Evolutionary conservation across 2,888 invertebrate species (phyloP), one percentile per base, ranked within the genome.

Genomic region (Lepetodrilus schrolli): DNA sequence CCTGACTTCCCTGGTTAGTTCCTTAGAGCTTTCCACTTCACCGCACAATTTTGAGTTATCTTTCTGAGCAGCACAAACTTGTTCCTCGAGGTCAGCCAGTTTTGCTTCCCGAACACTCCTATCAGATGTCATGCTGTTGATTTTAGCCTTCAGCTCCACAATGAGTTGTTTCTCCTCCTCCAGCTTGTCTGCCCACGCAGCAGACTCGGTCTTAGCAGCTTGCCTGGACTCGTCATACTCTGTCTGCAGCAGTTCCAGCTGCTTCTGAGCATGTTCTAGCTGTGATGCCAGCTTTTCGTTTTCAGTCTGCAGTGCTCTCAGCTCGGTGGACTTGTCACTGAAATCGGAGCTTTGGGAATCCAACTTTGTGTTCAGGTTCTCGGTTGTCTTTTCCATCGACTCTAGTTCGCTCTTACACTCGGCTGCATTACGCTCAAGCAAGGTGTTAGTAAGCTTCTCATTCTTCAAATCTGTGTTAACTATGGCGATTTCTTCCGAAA

Each of bases 381-480:
- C 38, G 7, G 21, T 37, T 34, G 51, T 34, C 23, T 20, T 49
- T 8, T 66, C 26, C 38, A 73, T 43, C 36, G 65, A 68, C 20
- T 73, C 66, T n/a, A 74, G 13, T 38, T 74, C 50, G 20, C 50
- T 58, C 20, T 48, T 70, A 37, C 74, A 51, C 50, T 78, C 79
- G 13, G 74, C 74, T 17, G 76, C 34, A 8, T 73, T 72, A 30
- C 74, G 65, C 69, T 72, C 68, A 13, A 65, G 21, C n/a, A 49
- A 51, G 13, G 66, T 30, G 17, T 74, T 72, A 4, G 38, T 49
- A 10, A 37, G 43, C 8, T 69, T 47, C 20, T 68, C 58, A 17
- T 38, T 30, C 26, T 51, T 71, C 50, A 78, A 58, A 38, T 70
- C 34, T 23, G 10, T 30, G 50, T 50, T 70, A 20, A 51, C 43